phyloP scores from a whole-genome alignment of 2,797 vertebrate genomes.

The Erethizon dorsatum region DNA sequence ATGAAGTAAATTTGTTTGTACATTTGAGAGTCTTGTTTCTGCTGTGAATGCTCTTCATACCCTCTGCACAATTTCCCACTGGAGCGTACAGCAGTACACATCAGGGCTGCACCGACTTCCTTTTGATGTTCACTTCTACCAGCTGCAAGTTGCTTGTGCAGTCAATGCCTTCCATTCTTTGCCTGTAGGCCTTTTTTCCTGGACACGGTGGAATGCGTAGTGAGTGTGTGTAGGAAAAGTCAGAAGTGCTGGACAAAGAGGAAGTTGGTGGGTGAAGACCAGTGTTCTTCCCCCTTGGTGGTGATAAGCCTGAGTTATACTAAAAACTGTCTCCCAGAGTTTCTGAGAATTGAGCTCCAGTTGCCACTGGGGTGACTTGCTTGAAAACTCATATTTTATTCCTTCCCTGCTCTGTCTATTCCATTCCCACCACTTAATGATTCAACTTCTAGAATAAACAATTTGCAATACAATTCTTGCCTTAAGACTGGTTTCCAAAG shows the following conservation, averaged over 20 bases:
- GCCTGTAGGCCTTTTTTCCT: neutral
- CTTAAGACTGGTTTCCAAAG: neutral
- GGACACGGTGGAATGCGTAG: fast-evolving
- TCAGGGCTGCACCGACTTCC: neutral
- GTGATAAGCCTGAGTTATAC: neutral
- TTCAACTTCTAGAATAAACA: constrained; percentile 37
- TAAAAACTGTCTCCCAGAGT: neutral
- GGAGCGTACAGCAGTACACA: too few relatives aligned
- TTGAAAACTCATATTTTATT: neutral
- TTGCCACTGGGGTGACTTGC: neutral
- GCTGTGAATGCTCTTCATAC: neutral
- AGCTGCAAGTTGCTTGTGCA: neutral
- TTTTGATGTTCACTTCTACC: neutral
- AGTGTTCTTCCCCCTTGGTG: neutral
- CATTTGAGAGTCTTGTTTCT: neutral
- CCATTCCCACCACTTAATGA: neutral
- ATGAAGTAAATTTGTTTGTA: neutral
- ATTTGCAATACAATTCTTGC: neutral
- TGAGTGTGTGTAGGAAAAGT: neutral
- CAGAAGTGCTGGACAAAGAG: neutral
- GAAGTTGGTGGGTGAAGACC: neutral
- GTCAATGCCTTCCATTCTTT: neutral
- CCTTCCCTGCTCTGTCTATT: neutral
- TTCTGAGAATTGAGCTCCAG: neutral
- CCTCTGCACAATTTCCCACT: neutral